Percentiles rank a stretch among this genome's conserved stretches.
These are phyloP conservation scores for Mechanitis mazaeus DNA, from an alignment of 2,888 invertebrate genomes.

Conservation along the genomic window DNA sequence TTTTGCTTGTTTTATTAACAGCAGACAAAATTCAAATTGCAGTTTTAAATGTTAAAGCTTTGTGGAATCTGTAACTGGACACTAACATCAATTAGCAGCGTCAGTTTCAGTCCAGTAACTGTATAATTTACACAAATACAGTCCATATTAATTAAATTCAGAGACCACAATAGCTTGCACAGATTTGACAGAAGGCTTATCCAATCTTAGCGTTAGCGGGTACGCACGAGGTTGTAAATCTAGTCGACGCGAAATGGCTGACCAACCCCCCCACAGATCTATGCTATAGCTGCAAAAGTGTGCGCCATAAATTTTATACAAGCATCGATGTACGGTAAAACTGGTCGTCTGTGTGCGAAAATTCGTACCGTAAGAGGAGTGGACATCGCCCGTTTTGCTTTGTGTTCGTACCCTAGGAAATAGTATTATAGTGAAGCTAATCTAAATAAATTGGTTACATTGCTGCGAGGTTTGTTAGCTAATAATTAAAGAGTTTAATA, in stretches of 20 bases:
- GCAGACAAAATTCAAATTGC: neutral
- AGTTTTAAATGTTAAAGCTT: slow-evolving; percentile 7
- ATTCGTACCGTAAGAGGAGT: slow-evolving; percentile 66
- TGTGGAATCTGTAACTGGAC: slow-evolving; percentile 13
- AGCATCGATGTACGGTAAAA: slow-evolving; percentile 70
- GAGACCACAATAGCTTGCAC: slow-evolving; percentile 32
- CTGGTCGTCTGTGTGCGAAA: slow-evolving; percentile 66
- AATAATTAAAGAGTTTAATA: slow-evolving; percentile 50
- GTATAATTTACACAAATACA: slow-evolving; percentile 32
- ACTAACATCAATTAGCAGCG: slow-evolving; percentile 27
- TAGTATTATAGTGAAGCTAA: slow-evolving; percentile 52
- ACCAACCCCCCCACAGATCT: slow-evolving; percentile 66
- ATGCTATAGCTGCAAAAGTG: slow-evolving; percentile 71
- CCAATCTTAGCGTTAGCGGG: slow-evolving; percentile 65
- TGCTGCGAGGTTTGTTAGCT: slow-evolving; percentile 50
- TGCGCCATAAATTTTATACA: slow-evolving; percentile 76
- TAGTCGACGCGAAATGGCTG: slow-evolving; percentile 74
- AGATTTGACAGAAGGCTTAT: slow-evolving; percentile 35
- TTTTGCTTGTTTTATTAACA: neutral
- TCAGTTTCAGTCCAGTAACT: slow-evolving; percentile 25
- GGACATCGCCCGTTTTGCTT: slow-evolving; percentile 68
- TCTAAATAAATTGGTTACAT: slow-evolving; percentile 64
- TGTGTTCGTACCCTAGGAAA: slow-evolving; percentile 54
- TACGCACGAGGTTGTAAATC: slow-evolving; percentile 73
- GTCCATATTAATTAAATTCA: slow-evolving; percentile 33